Conservation (phyloP, 2,888 invertebrate genomes). For the Drosophila buzzatii region DNA sequence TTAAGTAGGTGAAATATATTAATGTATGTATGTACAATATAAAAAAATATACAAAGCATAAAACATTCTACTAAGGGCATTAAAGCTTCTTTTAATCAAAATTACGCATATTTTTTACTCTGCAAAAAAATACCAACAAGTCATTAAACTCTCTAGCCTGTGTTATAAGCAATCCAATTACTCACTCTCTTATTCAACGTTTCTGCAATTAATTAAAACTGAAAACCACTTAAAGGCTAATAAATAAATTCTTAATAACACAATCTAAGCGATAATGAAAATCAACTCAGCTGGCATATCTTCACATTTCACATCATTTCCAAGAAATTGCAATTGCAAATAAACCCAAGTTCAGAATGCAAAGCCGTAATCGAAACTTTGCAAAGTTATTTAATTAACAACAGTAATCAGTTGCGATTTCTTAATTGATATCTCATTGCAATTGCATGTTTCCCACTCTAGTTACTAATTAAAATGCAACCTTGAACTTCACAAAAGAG, state of each 20-base stretch:
- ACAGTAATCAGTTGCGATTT: too few relatives aligned
- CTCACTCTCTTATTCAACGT: not conserved
- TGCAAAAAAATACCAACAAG: not conserved
- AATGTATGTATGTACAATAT: too few relatives aligned
- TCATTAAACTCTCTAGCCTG: not conserved
- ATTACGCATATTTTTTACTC: too few relatives aligned
- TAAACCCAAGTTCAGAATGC: not conserved
- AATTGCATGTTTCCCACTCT: not conserved
- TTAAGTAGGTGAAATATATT: too few relatives aligned
- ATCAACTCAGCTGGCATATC: not conserved
- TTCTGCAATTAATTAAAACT: not conserved
- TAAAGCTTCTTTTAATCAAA: too few relatives aligned
- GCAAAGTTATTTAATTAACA: not conserved
- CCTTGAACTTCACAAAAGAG: slow-evolving; percentile 54
- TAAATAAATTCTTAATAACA: not conserved
- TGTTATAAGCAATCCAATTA: not conserved
- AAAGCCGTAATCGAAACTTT: not conserved
- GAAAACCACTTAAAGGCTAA: not conserved
- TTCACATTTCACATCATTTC: not conserved
- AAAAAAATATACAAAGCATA: too few relatives aligned
- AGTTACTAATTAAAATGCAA: slow-evolving; percentile 33
- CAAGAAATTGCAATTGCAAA: not conserved
- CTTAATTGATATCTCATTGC: not conserved
- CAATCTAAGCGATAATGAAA: not conserved
- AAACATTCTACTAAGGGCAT: too few relatives aligned